Percentiles rank a stretch among this genome's conserved stretches.
phyloP scores from a whole-genome alignment of 2,113 vertebrate genomes.

The Cygnus buccinator region DNA sequence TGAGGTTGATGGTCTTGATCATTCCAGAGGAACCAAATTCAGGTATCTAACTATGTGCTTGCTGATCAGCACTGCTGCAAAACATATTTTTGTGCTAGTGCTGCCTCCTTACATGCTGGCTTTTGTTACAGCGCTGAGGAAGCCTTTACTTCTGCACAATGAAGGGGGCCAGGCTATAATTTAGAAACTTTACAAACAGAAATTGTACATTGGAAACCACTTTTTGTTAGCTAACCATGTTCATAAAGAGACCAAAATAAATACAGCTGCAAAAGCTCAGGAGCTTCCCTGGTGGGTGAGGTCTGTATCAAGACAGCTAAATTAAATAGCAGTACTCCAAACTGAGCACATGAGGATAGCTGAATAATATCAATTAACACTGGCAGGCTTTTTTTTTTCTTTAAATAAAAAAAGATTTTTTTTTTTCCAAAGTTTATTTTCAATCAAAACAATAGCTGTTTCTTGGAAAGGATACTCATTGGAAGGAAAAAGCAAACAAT shows the following conservation, averaged over 20 bases:
- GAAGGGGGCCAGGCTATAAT: background rate
- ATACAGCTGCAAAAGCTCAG: constrained; percentile 8
- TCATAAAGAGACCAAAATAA: constrained; percentile 1
- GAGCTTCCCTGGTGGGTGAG: background rate
- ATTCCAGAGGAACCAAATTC: background rate
- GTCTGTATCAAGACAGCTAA: background rate
- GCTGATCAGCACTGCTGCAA: background rate
- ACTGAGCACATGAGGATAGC: background rate
- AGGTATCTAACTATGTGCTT: background rate
- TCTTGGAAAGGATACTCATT: background rate
- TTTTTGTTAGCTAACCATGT: background rate
- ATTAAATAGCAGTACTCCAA: background rate
- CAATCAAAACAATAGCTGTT: background rate
- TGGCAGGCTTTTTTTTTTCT: background rate
- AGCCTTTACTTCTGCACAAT: background rate
- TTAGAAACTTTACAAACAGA: background rate
- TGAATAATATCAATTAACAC: background rate
- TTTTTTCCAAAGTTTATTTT: background rate
- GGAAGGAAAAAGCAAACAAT: background rate
- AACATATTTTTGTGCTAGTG: background rate
- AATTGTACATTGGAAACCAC: background rate
- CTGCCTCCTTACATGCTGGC: background rate
- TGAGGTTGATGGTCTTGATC: background rate
- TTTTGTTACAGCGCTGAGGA: background rate
- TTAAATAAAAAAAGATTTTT: background rate